Conservation (phyloP, 2,113 vertebrate species). For the Rissa tridactyla region DNA sequence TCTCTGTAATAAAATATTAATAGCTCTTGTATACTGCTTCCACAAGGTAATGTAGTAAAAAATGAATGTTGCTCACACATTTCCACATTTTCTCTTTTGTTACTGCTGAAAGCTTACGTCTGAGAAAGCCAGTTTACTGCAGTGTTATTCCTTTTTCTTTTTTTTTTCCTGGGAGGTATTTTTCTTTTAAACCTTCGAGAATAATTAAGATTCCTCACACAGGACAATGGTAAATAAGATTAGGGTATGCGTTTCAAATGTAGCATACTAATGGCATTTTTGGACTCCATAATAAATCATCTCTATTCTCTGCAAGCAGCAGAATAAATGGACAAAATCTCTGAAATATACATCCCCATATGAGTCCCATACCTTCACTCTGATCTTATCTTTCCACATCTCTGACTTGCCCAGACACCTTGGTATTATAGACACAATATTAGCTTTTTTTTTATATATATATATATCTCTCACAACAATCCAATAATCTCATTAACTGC, state of each 20-base stretch:
- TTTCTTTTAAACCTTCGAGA: not conserved
- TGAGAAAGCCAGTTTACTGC: not conserved
- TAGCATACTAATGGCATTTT: not conserved
- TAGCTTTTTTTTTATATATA: not conserved
- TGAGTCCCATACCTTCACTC: not conserved
- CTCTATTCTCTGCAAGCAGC: not conserved
- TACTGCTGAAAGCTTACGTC: not conserved
- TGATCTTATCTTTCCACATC: not conserved
- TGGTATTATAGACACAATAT: not conserved
- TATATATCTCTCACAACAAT: not conserved
- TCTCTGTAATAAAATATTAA: slow-evolving; percentile 26
- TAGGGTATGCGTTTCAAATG: not conserved
- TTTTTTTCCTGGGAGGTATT: not conserved
- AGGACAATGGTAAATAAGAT: slow-evolving; percentile 22
- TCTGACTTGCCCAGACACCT: not conserved
- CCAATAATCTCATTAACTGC: not conserved
- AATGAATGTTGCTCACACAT: not conserved
- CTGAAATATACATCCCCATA: not conserved
- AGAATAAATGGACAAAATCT: not conserved
- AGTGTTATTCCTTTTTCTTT: not conserved
- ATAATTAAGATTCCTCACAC: not conserved
- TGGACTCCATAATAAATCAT: not conserved
- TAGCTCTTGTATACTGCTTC: not conserved
- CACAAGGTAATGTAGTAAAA: not conserved
- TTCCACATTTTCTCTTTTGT: not conserved